Conservation (phyloP, 2,888 invertebrate genomes). For the Phlogophora meticulosa region DNA sequence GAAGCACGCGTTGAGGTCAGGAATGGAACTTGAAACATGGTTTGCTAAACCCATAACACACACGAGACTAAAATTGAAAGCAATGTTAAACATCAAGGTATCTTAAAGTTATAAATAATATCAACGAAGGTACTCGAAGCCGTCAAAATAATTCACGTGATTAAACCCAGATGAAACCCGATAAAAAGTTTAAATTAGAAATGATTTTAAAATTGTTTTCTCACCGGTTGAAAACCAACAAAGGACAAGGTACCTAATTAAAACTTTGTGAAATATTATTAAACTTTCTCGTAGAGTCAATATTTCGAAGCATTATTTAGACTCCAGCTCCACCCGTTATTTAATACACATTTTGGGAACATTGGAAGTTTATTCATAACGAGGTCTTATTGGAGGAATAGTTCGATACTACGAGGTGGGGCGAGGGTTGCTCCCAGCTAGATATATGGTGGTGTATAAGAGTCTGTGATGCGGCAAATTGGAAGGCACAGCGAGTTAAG, state of each 20-base stretch:
- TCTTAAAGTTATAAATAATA: background rate
- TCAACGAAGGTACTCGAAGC: conserved; percentile 1
- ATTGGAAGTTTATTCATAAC: conserved; percentile 40
- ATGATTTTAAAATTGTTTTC: conserved; percentile 64
- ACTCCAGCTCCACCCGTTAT: conserved; percentile 25
- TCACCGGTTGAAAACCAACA: conserved; percentile 61
- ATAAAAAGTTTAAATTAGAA: conserved; percentile 68
- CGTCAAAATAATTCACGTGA: conserved; percentile 42
- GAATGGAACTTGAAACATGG: background rate
- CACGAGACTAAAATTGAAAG: background rate
- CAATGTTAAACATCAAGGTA: background rate
- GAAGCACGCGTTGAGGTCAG: background rate
- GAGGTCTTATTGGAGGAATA: conserved; percentile 22
- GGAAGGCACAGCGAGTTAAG: conserved; percentile 67
- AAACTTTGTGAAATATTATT: conserved; percentile 70
- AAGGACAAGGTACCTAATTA: conserved; percentile 70
- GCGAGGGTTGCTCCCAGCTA: conserved; percentile 23
- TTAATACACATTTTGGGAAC: conserved; percentile 43
- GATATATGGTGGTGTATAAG: conserved; percentile 60
- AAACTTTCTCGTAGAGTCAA: conserved; percentile 60
- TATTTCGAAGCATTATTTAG: conserved; percentile 53
- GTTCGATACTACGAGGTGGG: conserved; percentile 32
- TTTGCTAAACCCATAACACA: background rate
- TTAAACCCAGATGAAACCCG: conserved; percentile 54
- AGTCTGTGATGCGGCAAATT: conserved; percentile 74